These are phyloP conservation scores for Pocota personata DNA, from an alignment of 2,888 invertebrate genomes.

Conservation along the genomic window DNA sequence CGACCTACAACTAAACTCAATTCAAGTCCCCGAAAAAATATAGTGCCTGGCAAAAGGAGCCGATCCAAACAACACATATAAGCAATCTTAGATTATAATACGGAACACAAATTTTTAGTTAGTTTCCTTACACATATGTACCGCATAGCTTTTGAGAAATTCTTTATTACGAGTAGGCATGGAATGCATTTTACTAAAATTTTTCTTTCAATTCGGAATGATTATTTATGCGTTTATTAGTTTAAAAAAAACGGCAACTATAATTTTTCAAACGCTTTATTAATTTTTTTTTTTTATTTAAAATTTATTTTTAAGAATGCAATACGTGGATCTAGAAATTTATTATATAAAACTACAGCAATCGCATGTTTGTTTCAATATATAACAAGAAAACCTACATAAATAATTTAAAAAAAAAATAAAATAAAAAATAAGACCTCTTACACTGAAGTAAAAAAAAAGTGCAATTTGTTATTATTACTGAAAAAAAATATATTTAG, in stretches of 20 bases:
- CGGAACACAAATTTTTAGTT: not conserved
- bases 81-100: conserved; percentile 2
- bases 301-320: conserved; percentile 16
- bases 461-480: conserved; percentile 49
- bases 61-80: not conserved
- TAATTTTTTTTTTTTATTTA: not conserved
- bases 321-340: conserved; percentile 15
- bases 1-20: too few relatives aligned
- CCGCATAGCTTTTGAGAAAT: not conserved
- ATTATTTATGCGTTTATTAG: not conserved
- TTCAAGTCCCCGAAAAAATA: not conserved
- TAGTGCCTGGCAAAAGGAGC: not conserved
- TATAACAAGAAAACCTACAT: not conserved
- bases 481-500: not conserved
- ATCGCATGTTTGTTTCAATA: conserved; percentile 2
- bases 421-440: not conserved
- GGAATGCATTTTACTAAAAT: not conserved
- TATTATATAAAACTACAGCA: not conserved
- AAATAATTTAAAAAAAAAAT: not conserved
- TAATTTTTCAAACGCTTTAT: not conserved
- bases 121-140: too few relatives aligned
- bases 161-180: too few relatives aligned
- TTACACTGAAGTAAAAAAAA: conserved; percentile 3
- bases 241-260: not conserved
- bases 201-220: not conserved